phyloP scores from a whole-genome alignment of 2,113 vertebrate genomes.

The Peromyscus leucopus region DNA sequence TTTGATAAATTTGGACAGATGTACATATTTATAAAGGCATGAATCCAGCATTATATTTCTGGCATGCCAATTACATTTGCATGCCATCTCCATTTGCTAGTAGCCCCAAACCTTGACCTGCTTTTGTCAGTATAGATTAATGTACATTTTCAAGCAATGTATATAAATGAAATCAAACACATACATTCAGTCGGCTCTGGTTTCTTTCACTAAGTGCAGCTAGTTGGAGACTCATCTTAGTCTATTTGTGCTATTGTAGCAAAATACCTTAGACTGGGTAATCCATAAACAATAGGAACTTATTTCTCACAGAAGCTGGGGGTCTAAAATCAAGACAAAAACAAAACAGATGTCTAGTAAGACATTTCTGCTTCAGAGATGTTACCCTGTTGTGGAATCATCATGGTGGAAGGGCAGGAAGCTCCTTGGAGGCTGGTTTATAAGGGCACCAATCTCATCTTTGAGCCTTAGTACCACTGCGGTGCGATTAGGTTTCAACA shows the following conservation, averaged over 20 bases:
- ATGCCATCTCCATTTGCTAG: background rate
- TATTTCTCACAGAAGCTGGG: background rate
- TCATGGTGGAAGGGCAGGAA: too few species aligned
- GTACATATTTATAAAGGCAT: background rate
- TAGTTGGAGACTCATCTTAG: background rate
- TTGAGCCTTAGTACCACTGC: background rate
- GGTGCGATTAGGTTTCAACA: background rate
- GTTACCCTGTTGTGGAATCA: background rate
- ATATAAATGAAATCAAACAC: background rate
- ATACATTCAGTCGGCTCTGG: background rate
- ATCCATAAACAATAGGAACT: background rate
- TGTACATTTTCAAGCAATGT: background rate
- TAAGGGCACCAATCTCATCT: background rate
- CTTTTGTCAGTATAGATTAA: background rate
- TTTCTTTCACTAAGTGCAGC: background rate
- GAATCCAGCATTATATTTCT: background rate
- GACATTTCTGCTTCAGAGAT: background rate
- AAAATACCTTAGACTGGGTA: background rate
- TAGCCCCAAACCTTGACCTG: background rate
- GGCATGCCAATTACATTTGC: background rate
- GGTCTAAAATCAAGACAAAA: background rate
- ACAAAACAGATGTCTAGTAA: background rate
- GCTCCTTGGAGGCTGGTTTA: too few species aligned
- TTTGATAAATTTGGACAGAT: background rate
- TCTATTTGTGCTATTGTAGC: background rate